phyloP scores from a whole-genome alignment of 1,140 invertebrate genomes.

The Rhyzopertha dominica region DNA sequence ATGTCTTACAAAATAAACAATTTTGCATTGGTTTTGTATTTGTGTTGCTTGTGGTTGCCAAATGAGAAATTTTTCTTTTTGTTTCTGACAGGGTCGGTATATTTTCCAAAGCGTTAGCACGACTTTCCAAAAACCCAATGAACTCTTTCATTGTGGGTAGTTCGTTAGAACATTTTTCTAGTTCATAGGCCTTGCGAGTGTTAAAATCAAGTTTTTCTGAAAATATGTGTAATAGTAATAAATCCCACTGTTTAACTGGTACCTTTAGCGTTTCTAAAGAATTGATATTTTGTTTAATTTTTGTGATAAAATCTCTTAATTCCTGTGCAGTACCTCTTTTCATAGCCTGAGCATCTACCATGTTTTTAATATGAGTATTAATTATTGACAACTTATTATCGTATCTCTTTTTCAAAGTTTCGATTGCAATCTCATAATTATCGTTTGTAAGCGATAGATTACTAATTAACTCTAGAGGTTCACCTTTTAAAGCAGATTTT shows the following conservation, averaged over 20 bases:
- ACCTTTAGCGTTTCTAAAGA: conserved; percentile 8
- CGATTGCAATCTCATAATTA: conserved; percentile 6
- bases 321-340: neutral
- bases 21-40: too few species aligned
- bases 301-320: conserved; percentile 9
- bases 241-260: conserved; percentile 10
- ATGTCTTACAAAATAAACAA: too few species aligned
- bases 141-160: conserved; percentile 10
- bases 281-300: conserved; percentile 8
- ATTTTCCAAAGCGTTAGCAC: conserved; percentile 11
- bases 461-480: conserved; percentile 8
- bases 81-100: too few species aligned
- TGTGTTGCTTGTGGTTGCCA: too few species aligned
- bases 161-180: neutral
- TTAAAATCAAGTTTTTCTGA: conserved; percentile 1
- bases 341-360: conserved; percentile 1
- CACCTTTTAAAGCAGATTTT: conserved; percentile 1
- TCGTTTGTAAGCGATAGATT: conserved; percentile 3
- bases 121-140: conserved; percentile 10
- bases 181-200: conserved; percentile 6
- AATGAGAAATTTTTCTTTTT: too few species aligned
- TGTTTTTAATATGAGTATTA: conserved; percentile 6
- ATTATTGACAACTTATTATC: conserved; percentile 2
- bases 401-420: conserved; percentile 10
- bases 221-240: conserved; percentile 8